A percentile compares a stretch with the other conserved stretches of the same genome.
Conservation (phyloP, 2,797 vertebrate genomes). For the Crypturellus tataupa region DNA sequence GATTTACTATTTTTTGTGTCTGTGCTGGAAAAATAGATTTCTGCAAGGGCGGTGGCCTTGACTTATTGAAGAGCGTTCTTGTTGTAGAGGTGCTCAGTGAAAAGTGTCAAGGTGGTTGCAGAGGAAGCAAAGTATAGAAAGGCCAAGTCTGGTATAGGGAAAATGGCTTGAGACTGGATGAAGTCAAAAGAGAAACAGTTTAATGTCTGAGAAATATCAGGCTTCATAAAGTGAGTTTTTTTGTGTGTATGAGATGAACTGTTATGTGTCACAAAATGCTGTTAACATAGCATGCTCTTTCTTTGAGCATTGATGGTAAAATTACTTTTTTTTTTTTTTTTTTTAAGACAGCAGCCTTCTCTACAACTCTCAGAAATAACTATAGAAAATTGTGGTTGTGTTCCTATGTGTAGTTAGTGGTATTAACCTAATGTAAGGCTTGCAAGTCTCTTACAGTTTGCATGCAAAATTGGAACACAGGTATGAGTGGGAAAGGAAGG, state of each 20-base stretch:
- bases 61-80: neutral
- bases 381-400: neutral
- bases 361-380: neutral
- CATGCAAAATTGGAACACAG: neutral
- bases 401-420: neutral
- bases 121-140: neutral
- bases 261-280: neutral
- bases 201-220: neutral
- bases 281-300: neutral
- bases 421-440: neutral
- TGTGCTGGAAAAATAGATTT: slow-evolving; percentile 4
- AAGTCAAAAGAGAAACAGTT: neutral
- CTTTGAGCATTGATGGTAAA: neutral
- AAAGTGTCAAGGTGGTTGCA: neutral
- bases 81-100: neutral
- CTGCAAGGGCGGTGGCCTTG: neutral
- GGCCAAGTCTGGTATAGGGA: fast-evolving
- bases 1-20: neutral
- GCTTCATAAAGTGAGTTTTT: neutral
- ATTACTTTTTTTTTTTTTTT: neutral
- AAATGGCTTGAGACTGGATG: neutral
- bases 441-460: neutral
- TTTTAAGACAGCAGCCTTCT: neutral
- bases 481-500: slow-evolving; percentile 27
- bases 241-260: neutral